Evolutionary conservation across 2,888 invertebrate species (phyloP), one percentile per base, ranked within the genome.

Genomic region (Rhamnusium bicolor): DNA sequence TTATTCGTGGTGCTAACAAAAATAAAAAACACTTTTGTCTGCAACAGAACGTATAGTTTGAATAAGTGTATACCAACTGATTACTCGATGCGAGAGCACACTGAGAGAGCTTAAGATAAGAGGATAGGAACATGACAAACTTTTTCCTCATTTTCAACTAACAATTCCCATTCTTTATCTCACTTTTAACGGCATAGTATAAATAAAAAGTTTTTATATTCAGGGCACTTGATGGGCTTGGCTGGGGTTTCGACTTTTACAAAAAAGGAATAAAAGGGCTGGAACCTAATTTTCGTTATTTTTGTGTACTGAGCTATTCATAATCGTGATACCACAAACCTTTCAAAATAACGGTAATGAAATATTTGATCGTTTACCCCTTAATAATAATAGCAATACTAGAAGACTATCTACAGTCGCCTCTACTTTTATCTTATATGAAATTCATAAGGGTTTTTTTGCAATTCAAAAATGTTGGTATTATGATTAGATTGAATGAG

Each of bases 11-110:
- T 51, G 27, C 16, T 18, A 18, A 29, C 63, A 29, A 49, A 51
- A 65, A 65, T 65, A 51, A 65, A n/a, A 62, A 65, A 51, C 49
- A 65, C 63, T 51, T 16, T 49, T 51, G 16, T 29, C 24, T 51
- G 63, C 19, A 12, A 40, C 61, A 32, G 6, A 19, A 19, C 32
- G 47, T 21, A 24, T 49, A 24, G 47, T 24, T 46, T 21, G 62
- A 24, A 24, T 62, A 24, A 27, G 29, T 56, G 53, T 53, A 53
- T 21, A 40, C 12, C 16, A 3, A 29, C 56, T 16, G 29, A 56
- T 56, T 56, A 56, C 16, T 56, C 29, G 27, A 16, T 56, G 27
- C 56, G n/a, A 29, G 56, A 53, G 53, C 53, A 24, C 12, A n/a
- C 53, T 12, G 10, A 18, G 46, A 40, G 32, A 14, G 62, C 49